Evolutionary conservation across 2,113 vertebrate species (phyloP).

Genomic region (Sus scrofa): DNA sequence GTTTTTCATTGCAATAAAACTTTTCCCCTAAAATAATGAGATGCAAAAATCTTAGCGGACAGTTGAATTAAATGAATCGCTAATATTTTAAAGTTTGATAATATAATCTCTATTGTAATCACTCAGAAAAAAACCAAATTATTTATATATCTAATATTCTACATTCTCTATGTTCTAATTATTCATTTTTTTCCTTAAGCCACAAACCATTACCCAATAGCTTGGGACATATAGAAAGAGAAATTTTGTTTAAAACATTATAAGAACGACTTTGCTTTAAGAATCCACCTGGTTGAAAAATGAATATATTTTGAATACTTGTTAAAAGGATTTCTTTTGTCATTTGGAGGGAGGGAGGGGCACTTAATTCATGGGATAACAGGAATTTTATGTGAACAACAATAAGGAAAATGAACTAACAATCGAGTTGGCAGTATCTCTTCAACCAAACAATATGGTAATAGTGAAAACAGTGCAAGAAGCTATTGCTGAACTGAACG

Average conservation of each 20-base stretch:
- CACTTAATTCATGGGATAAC: not conserved
- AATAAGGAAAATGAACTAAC: not conserved
- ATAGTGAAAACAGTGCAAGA: conserved; percentile 39
- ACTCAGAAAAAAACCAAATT: not conserved
- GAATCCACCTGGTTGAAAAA: not conserved
- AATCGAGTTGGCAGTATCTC: not conserved
- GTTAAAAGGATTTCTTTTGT: not conserved
- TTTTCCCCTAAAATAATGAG: not conserved
- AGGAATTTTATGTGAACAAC: not conserved
- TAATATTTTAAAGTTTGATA: conserved; percentile 20
- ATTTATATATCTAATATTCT: not conserved
- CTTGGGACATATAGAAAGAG: not conserved
- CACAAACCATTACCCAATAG: not conserved
- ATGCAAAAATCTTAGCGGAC: not conserved
- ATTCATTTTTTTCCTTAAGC: conserved; percentile 13
- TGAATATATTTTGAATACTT: not conserved
- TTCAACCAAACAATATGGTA: conserved; percentile 10
- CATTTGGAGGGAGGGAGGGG: fast-evolving
- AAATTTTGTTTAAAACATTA: not conserved
- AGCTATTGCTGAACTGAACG: not conserved
- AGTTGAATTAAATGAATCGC: conserved; percentile 6
- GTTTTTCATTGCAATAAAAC: not conserved
- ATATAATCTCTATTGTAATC: conserved; percentile 12
- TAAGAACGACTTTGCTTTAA: not conserved
- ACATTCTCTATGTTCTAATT: not conserved